Evolutionary conservation across 2,888 invertebrate genomes (phyloP).

Genomic region (Hermodice carunculata): DNA sequence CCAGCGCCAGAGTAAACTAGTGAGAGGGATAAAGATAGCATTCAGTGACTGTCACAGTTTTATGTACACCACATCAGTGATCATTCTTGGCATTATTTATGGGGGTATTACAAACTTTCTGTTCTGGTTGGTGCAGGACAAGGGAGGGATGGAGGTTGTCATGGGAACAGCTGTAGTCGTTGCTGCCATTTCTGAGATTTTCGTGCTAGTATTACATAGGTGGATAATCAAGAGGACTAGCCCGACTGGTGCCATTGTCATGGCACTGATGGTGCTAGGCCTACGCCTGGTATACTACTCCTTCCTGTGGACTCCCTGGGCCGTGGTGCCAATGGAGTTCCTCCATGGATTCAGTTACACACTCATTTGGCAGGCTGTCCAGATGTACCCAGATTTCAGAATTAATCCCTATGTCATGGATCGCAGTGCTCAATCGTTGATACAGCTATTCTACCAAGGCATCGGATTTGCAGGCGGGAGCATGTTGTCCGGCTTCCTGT

Average conservation of each 20-base stretch:
- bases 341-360: slow-evolving; percentile 19
- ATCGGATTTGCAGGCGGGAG: slow-evolving; percentile 60
- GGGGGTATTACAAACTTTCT: slow-evolving; percentile 58
- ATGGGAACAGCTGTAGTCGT: slow-evolving; percentile 59
- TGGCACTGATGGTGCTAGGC: slow-evolving; percentile 51
- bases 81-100: slow-evolving; percentile 57
- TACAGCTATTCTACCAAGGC: slow-evolving; percentile 59
- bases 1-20: background rate
- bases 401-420: slow-evolving; percentile 46
- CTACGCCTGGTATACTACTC: slow-evolving; percentile 57
- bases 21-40: slow-evolving; percentile 50
- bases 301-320: slow-evolving; percentile 57
- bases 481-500: slow-evolving; percentile 56
- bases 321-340: slow-evolving; percentile 17
- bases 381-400: slow-evolving; percentile 31
- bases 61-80: slow-evolving; percentile 51
- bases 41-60: slow-evolving; percentile 55
- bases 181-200: slow-evolving; percentile 57
- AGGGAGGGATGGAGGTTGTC: slow-evolving; percentile 53
- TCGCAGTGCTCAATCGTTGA: slow-evolving; percentile 57
- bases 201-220: slow-evolving; percentile 54
- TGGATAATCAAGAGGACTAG: slow-evolving; percentile 53
- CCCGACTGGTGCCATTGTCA: slow-evolving; percentile 51
- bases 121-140: slow-evolving; percentile 62
- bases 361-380: slow-evolving; percentile 23